Evolutionary conservation across 2,888 invertebrate species (phyloP).

Genomic region (Allophyes oxyacanthae): DNA sequence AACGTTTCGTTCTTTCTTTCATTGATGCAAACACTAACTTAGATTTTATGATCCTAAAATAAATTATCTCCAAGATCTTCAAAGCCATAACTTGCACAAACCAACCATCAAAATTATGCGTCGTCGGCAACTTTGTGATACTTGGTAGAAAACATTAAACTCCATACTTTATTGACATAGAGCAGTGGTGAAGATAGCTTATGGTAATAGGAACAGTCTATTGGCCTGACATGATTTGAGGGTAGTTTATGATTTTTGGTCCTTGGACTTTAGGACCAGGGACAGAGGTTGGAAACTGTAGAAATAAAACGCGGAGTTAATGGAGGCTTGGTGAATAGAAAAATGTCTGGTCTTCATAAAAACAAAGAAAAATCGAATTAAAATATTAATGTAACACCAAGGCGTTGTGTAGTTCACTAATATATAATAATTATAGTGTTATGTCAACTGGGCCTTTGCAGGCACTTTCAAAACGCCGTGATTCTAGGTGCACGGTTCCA

Average conservation of each 20-base stretch:
- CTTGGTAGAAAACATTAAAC: constrained; percentile 21
- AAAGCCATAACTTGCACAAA: constrained; percentile 7
- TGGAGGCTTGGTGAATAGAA: background rate
- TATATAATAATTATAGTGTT: too few relatives aligned
- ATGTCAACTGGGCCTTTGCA: too few relatives aligned
- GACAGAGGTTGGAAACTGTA: constrained; percentile 7
- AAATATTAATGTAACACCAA: too few relatives aligned
- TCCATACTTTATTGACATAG: constrained; percentile 34
- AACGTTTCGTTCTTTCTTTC: too few relatives aligned
- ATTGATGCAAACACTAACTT: too few relatives aligned
- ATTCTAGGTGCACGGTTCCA: too few relatives aligned
- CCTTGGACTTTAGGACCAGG: constrained; percentile 7
- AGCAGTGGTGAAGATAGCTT: constrained; percentile 11
- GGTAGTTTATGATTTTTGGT: constrained; percentile 31
- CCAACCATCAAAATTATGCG: constrained; percentile 20
- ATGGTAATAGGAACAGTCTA: constrained; percentile 35
- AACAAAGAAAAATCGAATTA: too few relatives aligned
- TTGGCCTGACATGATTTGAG: constrained; percentile 6
- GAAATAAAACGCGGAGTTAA: constrained; percentile 27
- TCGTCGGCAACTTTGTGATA: constrained; percentile 21
- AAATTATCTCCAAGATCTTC: background rate
- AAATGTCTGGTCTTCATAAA: too few relatives aligned
- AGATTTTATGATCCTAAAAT: background rate
- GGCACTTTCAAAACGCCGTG: too few relatives aligned
- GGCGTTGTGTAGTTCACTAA: too few relatives aligned